phyloP scores from a whole-genome alignment of 2,113 vertebrate species.

The Hippocampus guttulatus region DNA sequence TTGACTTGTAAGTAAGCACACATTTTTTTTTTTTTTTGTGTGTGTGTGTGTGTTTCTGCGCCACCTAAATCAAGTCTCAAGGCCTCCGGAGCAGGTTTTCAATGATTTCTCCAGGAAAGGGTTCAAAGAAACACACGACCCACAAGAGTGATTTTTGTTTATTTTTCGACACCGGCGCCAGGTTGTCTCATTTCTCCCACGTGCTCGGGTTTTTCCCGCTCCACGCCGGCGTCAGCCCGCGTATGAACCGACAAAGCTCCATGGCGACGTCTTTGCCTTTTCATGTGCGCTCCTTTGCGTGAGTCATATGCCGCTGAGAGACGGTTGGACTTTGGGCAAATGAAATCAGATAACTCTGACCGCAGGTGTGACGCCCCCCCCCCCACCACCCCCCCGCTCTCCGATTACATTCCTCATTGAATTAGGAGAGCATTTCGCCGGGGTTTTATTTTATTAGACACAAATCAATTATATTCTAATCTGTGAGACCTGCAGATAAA shows the following conservation, averaged over 20 bases:
- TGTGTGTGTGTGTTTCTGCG: not conserved
- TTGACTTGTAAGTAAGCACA: conserved; percentile 86
- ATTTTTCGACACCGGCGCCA: not conserved
- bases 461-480: conserved; percentile 40
- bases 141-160: not conserved
- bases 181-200: not conserved
- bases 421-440: conserved; percentile 34
- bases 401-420: conserved; percentile 24
- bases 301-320: not conserved
- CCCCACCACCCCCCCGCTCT: conserved; percentile 4
- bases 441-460: conserved; percentile 38
- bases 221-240: not conserved
- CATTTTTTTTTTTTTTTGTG: not conserved
- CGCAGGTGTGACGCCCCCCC: conserved; percentile 6
- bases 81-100: not conserved
- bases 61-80: not conserved
- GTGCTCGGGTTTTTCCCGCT: not conserved
- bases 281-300: conserved; percentile 1
- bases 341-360: conserved; percentile 12
- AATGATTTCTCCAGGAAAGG: not conserved
- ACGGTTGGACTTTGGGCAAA: conserved; percentile 3
- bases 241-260: not conserved
- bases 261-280: not conserved
- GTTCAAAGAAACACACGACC: not conserved
- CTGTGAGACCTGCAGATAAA: conserved; percentile 6